Evolutionary conservation across 2,888 invertebrate genomes (phyloP).

Genomic region (Dione vanillae): DNA sequence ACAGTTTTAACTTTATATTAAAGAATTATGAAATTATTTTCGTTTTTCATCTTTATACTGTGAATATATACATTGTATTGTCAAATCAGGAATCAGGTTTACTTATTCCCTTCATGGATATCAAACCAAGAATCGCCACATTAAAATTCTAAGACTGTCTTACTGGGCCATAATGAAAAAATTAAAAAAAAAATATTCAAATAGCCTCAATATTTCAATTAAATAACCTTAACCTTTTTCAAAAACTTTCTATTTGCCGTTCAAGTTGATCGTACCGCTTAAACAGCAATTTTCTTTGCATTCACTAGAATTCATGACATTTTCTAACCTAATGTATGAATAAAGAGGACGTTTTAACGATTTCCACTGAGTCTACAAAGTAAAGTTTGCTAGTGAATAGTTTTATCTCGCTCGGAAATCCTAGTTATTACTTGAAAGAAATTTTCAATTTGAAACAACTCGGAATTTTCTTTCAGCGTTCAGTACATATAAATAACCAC

Average conservation of each 20-base stretch:
- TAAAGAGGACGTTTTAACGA: constrained; percentile 4
- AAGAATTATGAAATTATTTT: too few relatives aligned
- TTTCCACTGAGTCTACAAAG: constrained; percentile 4
- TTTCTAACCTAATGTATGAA: neutral
- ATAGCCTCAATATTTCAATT: neutral
- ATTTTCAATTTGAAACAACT: too few relatives aligned
- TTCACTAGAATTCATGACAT: neutral
- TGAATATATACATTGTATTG: too few relatives aligned
- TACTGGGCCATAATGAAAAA: neutral
- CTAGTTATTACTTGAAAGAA: neutral
- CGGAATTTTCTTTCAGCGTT: too few relatives aligned
- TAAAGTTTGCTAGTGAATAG: neutral
- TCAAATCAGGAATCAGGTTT: too few relatives aligned
- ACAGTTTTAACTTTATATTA: too few relatives aligned
- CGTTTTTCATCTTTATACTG: too few relatives aligned
- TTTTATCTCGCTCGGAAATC: constrained; percentile 1
- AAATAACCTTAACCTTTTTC: neutral
- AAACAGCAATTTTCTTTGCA: constrained; percentile 14
- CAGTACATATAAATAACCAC: too few relatives aligned
- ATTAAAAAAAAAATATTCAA: neutral
- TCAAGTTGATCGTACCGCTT: neutral
- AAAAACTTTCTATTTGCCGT: constrained; percentile 7
- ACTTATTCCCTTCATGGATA: too few relatives aligned
- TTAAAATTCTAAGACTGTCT: neutral
- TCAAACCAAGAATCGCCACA: too few relatives aligned